Percentiles rank a stretch among this genome's conserved stretches.
Evolutionary conservation across 2,113 vertebrate species (phyloP).

Genomic region (Scomber colias): DNA sequence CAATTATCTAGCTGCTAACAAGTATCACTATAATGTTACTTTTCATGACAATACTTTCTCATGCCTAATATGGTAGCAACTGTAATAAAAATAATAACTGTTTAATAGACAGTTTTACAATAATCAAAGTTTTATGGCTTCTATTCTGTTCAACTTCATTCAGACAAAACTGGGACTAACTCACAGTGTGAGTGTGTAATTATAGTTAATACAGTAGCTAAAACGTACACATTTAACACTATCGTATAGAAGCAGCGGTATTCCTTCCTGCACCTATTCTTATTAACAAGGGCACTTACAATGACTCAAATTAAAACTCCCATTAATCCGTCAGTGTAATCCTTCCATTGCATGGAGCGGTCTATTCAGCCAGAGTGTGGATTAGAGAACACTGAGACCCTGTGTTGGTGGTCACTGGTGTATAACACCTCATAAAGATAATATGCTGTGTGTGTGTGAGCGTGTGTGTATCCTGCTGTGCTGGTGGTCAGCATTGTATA

Average conservation of each 20-base stretch:
- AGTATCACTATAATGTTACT: not conserved
- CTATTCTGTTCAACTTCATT: not conserved
- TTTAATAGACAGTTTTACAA: not conserved
- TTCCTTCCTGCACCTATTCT: slow-evolving; percentile 59
- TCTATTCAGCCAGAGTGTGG: slow-evolving; percentile 73
- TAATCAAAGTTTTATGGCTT: not conserved
- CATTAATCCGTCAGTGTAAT: slow-evolving; percentile 82
- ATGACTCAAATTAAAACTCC: slow-evolving; percentile 81
- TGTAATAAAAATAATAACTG: not conserved
- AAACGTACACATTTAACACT: slow-evolving; percentile 51
- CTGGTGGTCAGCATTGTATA: slow-evolving; percentile 69
- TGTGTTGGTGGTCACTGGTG: slow-evolving; percentile 82
- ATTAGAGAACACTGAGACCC: slow-evolving; percentile 82
- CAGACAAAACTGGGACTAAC: not conserved
- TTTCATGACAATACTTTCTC: not conserved
- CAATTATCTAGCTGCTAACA: not conserved
- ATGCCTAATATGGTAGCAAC: too few species aligned
- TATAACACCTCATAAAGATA: slow-evolving; percentile 82
- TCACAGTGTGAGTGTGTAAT: not conserved
- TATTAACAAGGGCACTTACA: slow-evolving; percentile 66
- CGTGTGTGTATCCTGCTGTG: slow-evolving; percentile 60
- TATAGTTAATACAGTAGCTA: slow-evolving; percentile 11
- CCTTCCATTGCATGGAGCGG: slow-evolving; percentile 70
- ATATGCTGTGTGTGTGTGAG: slow-evolving; percentile 60
- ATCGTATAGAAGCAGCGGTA: slow-evolving; percentile 43